Base-by-base conservation (phyloP, 2,888 invertebrate genomes). In the Chamaedrilus cognettii region DNA sequence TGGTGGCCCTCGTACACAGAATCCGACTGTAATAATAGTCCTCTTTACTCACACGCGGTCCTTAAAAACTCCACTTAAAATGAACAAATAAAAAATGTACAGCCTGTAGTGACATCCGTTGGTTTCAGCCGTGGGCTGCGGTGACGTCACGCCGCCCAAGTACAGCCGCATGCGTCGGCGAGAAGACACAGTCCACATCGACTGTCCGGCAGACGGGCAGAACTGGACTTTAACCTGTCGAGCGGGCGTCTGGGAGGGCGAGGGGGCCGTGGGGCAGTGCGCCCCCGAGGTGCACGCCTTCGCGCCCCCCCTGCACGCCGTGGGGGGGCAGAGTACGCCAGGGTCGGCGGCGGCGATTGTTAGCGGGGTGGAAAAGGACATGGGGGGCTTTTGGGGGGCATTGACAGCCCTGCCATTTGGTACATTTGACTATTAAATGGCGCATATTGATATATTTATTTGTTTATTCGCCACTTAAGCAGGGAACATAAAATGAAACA, bases 101-200 rank as follows among this genome's bases (percentile, higher is more conserved):
- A 55, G 7, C 26, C 7, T 55, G 7, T 42, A 42, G 15, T 42
- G 15, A 15, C 7, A 7, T 42, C 7, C 15, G 7, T 42, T 42
- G 42, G 7, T 7, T 42, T 42, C 58, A 73, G 73, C 72, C 30
- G 31, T 73, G 5, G 73, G 73, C 26, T 73, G 73, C 57, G 55
- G 69, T 26, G 67, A 69, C 31, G 28, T 64, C 32, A 59, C 35
- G n/a, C 60, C 68, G n/a, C 71, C 71, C 1, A 55, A 60, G 58
- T 63, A 64, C 61, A 66, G 65, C 50, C 62, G 71, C 49, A 64
- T 66, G 66, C 61, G 63, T 33, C 63, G 70, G 11, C 55, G 42
- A 31, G 65, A 65, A 5, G 55, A 68, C 49, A 31, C 31, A 26
- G 31, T 56, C 23, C 66, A 63, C 32, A 61, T 70, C 19, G 67